Percentiles rank a stretch among this genome's conserved stretches.
phyloP scores from a whole-genome alignment of 2,888 invertebrate genomes.

The Eupithecia abbreviata region DNA sequence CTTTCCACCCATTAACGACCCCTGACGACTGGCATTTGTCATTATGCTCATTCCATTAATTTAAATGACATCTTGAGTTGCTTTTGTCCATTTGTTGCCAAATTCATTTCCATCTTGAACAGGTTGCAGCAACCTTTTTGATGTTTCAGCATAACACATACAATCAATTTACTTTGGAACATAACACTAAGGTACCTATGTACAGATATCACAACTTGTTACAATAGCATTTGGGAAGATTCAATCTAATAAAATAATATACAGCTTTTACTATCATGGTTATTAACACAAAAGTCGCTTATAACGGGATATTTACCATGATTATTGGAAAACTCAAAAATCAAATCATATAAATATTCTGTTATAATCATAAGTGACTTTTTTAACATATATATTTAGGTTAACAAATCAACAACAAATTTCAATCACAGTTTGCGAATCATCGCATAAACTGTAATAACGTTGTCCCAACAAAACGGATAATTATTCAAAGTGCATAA shows the following conservation, averaged over 20 bases:
- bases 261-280: no score
- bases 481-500: constrained; percentile 72
- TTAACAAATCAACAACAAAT: constrained; percentile 4
- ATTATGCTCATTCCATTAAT: constrained; percentile 62
- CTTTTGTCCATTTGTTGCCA: constrained; percentile 36
- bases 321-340: no score
- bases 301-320: no score
- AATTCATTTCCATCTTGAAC: not conserved
- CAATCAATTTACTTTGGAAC: not conserved
- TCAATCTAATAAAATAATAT: no score
- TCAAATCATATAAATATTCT: no score
- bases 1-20: constrained; percentile 79
- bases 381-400: not conserved
- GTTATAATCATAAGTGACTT: no score
- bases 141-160: not conserved
- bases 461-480: constrained; percentile 63
- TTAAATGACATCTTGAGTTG: constrained; percentile 55
- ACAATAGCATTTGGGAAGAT: not conserved
- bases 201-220: not conserved
- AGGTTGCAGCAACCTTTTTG: not conserved
- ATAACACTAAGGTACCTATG: not conserved
- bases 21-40: constrained; percentile 71
- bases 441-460: constrained; percentile 47
- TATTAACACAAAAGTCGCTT: no score
- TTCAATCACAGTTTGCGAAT: constrained; percentile 16